Conservation (phyloP, 2,888 invertebrate species). For the Heliconius ethilla region DNA sequence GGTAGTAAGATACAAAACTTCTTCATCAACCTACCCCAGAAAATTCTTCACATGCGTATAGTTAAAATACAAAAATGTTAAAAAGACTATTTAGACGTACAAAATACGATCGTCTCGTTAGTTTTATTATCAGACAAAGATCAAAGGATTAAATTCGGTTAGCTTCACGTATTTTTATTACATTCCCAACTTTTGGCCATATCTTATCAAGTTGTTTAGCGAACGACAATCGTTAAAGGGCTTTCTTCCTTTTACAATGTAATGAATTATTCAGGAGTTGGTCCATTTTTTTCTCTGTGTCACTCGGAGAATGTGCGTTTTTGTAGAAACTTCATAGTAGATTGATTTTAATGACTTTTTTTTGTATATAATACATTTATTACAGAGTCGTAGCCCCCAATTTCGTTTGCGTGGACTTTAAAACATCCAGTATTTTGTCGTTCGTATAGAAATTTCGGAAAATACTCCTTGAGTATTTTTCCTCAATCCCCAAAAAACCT, state of each 20-base stretch:
- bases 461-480: no score
- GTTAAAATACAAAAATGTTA: neutral
- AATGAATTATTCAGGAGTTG: constrained; percentile 67
- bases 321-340: constrained; percentile 26
- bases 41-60: neutral
- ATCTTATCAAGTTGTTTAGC: constrained; percentile 31
- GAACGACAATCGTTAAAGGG: constrained; percentile 35
- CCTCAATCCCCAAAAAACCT: no score
- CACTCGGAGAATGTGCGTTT: constrained; percentile 48
- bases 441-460: no score
- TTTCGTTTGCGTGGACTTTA: neutral
- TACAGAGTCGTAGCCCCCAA: neutral
- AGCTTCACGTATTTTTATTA: constrained; percentile 27
- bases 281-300: constrained; percentile 57
- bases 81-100: neutral
- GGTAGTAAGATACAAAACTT: neutral
- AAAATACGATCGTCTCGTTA: constrained; percentile 13
- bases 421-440: neutral
- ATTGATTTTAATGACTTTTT: constrained; percentile 1
- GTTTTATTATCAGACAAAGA: constrained; percentile 11
- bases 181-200: constrained; percentile 22
- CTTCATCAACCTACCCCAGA: neutral
- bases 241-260: constrained; percentile 35
- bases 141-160: constrained; percentile 22
- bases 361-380: neutral